Base-by-base conservation (phyloP, 2,888 invertebrate species). In the Pandemis cinnamomeana region DNA sequence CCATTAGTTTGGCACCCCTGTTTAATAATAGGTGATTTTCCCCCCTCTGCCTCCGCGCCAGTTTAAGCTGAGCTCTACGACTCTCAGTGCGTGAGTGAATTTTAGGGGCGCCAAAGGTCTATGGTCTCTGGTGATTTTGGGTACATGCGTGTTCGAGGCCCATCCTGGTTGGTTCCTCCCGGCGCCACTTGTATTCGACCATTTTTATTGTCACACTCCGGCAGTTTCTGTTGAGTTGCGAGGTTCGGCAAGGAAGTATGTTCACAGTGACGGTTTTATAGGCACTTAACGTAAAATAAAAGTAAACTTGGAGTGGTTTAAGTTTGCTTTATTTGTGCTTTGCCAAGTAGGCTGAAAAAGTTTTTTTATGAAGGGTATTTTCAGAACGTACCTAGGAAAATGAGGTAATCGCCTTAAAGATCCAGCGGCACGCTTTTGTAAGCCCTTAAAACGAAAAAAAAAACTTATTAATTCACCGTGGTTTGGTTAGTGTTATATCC, bases 151-250 rank as follows among this genome's bases (percentile, higher is more conserved):
- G 93, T 86, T 83, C 86, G 78, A 76, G 78, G 81, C 85, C 91
- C 89, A 93, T 94, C 91, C 86, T 78, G 83, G 80, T 83, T 87
- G 86, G 86, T 87, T 84, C 83, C 83, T 88, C 85, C 89, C 90
- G 91, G 91, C 89, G 88, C 91, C 92, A 93, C 93, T 94, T 92
- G 91, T 93, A 89, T 89, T 82, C 88, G 88, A 87, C 89, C 89
- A 73, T 69, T 92, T 92, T 91, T 92, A 92, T 89, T 88, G 92
- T 91, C 89, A 91, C 92, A 91, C 91, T 88, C 87, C 86, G 84
- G 85, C 87, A 81, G 84, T 87, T 90, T 86, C 84, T 80, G 83
- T 83, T 89, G 90, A 89, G 86, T 90, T 89, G 89, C 85, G 90
- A 89, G 84, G 82, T 85, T 82, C 80, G 84, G 90, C 87, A 88